phyloP scores from a whole-genome alignment of 2,888 invertebrate species.

The Beris morrisii region DNA sequence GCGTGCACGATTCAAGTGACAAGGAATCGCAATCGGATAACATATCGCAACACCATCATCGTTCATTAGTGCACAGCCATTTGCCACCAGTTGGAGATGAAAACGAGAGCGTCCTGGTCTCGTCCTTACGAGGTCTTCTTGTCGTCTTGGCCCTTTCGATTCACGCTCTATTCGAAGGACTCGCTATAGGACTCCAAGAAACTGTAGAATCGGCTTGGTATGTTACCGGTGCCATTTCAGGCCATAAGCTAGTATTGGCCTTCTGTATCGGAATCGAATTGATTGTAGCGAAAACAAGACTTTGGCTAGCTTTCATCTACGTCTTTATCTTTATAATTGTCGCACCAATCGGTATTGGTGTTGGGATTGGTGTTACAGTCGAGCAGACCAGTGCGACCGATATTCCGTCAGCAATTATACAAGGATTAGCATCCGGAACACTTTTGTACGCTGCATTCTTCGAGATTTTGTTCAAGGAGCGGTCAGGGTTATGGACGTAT shows the following conservation, averaged over 20 bases:
- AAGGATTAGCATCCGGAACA: slow-evolving; percentile 85
- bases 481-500: slow-evolving; percentile 63
- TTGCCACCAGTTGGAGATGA: slow-evolving; percentile 19
- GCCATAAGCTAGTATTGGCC: slow-evolving; percentile 79
- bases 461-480: slow-evolving; percentile 69
- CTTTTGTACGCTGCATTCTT: slow-evolving; percentile 89
- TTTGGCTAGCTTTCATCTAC: slow-evolving; percentile 62
- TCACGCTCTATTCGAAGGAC: slow-evolving; percentile 78
- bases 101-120: slow-evolving; percentile 50
- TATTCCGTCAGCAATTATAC: slow-evolving; percentile 62
- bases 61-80: slow-evolving; percentile 12
- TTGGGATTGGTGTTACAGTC: slow-evolving; percentile 64
- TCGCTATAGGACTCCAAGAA: slow-evolving; percentile 74
- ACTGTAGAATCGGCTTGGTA: slow-evolving; percentile 64
- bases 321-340: slow-evolving; percentile 72
- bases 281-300: slow-evolving; percentile 65
- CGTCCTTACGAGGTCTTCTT: slow-evolving; percentile 64
- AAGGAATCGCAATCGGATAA: neutral
- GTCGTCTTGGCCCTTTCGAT: slow-evolving; percentile 77
- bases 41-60: neutral
- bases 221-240: slow-evolving; percentile 75
- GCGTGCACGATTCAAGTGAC: neutral
- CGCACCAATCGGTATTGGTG: slow-evolving; percentile 72
- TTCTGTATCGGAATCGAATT: slow-evolving; percentile 80
- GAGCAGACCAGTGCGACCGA: slow-evolving; percentile 56